phyloP scores from a whole-genome alignment of 2,888 invertebrate genomes.

The Cryptus armator region DNA sequence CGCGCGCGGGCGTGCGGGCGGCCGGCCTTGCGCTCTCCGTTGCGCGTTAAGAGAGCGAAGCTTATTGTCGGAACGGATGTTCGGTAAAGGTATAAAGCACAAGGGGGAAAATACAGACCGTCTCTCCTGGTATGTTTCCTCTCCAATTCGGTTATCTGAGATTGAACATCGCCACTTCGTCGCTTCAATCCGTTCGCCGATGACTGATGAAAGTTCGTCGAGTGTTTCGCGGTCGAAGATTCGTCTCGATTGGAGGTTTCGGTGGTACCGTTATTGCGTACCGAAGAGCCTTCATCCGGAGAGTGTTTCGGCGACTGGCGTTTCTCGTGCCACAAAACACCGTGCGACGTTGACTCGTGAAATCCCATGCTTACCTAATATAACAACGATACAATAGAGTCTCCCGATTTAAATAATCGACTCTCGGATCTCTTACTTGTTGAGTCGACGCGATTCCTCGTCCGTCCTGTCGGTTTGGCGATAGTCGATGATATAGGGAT shows the following conservation, averaged over 20 bases:
- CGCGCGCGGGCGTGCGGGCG: not conserved
- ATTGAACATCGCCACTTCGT: slow-evolving; percentile 76
- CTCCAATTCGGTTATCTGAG: slow-evolving; percentile 79
- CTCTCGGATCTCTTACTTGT: slow-evolving; percentile 77
- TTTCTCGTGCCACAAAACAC: slow-evolving; percentile 82
- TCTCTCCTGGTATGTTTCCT: slow-evolving; percentile 81
- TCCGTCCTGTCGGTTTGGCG: slow-evolving; percentile 77
- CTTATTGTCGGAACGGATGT: not conserved
- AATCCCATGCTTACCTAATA: slow-evolving; percentile 79
- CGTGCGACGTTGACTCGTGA: slow-evolving; percentile 74
- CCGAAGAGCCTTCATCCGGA: slow-evolving; percentile 69
- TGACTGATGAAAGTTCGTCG: slow-evolving; percentile 68
- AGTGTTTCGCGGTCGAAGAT: slow-evolving; percentile 60
- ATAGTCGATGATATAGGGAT: slow-evolving; percentile 81
- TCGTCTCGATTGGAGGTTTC: slow-evolving; percentile 54
- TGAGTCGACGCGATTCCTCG: slow-evolving; percentile 78
- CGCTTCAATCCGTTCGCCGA: slow-evolving; percentile 77
- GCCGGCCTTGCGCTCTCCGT: slow-evolving; percentile 11
- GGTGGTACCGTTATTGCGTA: slow-evolving; percentile 74
- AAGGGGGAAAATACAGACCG: slow-evolving; percentile 74
- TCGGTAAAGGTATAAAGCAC: not conserved
- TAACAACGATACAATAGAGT: not conserved
- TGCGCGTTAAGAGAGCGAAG: not conserved
- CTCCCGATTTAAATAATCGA: not conserved
- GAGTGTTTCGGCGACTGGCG: slow-evolving; percentile 77